Base-by-base conservation (phyloP, 64 coral and sea anemone genomes). In the Trachythela sp. region DNA sequence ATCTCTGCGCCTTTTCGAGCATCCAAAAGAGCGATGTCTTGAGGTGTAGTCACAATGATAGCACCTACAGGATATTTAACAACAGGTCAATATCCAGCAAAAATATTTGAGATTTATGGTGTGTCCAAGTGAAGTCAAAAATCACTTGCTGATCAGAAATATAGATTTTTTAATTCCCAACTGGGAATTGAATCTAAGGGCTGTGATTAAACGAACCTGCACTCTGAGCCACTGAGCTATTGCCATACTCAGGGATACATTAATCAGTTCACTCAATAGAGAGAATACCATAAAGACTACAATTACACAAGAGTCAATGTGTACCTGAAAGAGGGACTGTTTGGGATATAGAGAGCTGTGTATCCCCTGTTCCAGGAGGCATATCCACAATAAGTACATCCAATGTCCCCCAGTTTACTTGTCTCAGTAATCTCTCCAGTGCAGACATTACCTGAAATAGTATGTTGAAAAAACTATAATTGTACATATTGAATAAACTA, bases 311-410 rank as follows among this genome's bases (percentile, higher is more conserved):
- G 49, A 52, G 13, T 52, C 22, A 52, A 64, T 26, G 38, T 29
- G 70, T 34, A 97, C 95, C 95, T 97, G 95, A 92, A 4, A 97
- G 90, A n/a, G 95, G 95, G 10, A 97, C 94, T 2, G 90, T 80
- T 49, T 97, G 95, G 84, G 95, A 97, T 76, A 97, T 94, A 3
- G 95, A 97, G 9, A 97, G 37, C 85, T 97, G 95, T 31, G 91
- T 97, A 86, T 97, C 95, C 20, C 95, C 96, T 64, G 96, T 99
- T 40, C 96, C 96, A 54, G 96, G 96, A 18, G 96, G 96, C 96
- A 99, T 99, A 88, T 99, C 96, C 88, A 99, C 86, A 48, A 99
- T 85, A 31, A 99, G 76, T 17, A 99, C 76, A 87, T 99, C 96
- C 15, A 99, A 89, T 31, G 84, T 67, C 29, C 93, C 96, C 96